Evolutionary conservation across 1,140 invertebrate species (phyloP), one percentile per base, ranked within the genome.

Genomic region (Drosophila ercepeae): DNA sequence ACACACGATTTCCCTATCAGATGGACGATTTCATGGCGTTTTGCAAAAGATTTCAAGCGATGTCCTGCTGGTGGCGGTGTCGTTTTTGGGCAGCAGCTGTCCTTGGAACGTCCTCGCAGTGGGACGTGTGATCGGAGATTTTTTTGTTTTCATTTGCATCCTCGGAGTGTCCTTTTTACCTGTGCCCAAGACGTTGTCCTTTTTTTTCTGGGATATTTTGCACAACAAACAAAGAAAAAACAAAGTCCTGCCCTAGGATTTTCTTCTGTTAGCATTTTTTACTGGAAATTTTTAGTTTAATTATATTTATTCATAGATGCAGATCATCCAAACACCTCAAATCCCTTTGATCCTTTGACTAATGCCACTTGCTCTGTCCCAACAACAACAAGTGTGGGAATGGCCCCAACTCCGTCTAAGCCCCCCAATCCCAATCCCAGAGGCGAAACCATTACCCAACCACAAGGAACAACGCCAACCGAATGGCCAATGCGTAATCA

Each of bases 261-360:
- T 63, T 8, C 34, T 32, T 39, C 13, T 7, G 11, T 60, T 54
- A 13, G 11, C 18, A 34, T 27, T 63, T 63, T 64, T 70, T 23
- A 36, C 34, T 41, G n/a, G n/a, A 63, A 54, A 60, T 2, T 2
- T 21, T 21, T 21, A 88, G 74, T 57, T 74, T 82, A 75, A 84
- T 72, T 82, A 75, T 64, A 32, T 82, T 70, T 82, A 89, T 82
- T 89, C 76, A 79, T 79, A 67, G n/a, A n/a, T n/a, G n/a, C 78
- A 82, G 72, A 77, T 82, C 27, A 73, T 77, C 36, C 59, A n/a
- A 27, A n/a, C 13, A 41, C 13, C 58, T 8, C 23, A 65, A 34
- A 65, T 67, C 36, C 60, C 63, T 27, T 19, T 67, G 45, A 49
- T 74, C 48, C 50, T 51, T 52, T 54, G 39, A 46, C 63, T 65